Evolutionary conservation across 2,797 vertebrate species (phyloP).

Genomic region (Helicolenus hilgendorfi): DNA sequence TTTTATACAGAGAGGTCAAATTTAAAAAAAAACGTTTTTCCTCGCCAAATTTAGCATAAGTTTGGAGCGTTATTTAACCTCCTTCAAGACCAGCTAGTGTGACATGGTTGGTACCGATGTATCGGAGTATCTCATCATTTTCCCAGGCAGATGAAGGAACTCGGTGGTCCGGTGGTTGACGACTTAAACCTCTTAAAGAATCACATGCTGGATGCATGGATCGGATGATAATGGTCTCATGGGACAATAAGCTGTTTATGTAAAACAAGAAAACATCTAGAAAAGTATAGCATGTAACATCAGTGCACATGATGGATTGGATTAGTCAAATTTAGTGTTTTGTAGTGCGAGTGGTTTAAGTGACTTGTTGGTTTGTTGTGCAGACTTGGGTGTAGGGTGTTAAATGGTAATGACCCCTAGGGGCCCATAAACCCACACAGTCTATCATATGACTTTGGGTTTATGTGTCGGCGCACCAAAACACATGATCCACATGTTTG

Average conservation of each 20-base stretch:
- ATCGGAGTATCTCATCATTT: background rate
- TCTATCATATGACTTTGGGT: conserved; percentile 29
- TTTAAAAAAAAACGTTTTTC: too few species aligned
- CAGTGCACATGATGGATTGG: background rate
- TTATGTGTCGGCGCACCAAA: background rate
- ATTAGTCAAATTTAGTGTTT: background rate
- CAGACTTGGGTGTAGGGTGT: background rate
- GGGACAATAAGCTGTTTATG: background rate
- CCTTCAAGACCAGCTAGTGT: too few species aligned
- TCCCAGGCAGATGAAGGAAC: too few species aligned
- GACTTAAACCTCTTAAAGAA: conserved; percentile 15
- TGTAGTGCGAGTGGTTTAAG: background rate
- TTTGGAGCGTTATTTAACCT: too few species aligned
- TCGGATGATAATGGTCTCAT: background rate
- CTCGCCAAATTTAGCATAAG: too few species aligned
- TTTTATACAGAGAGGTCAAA: too few species aligned
- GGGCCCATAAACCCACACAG: background rate
- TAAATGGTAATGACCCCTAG: background rate
- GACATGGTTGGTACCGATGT: too few species aligned
- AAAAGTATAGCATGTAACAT: background rate
- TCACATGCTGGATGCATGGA: conserved; percentile 15
- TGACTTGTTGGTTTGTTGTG: background rate
- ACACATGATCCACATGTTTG: background rate
- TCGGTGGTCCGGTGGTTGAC: background rate
- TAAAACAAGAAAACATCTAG: background rate